Evolutionary conservation across 2,797 vertebrate species (phyloP), one percentile per base, ranked within the genome.

Genomic region (Masticophis lateralis): DNA sequence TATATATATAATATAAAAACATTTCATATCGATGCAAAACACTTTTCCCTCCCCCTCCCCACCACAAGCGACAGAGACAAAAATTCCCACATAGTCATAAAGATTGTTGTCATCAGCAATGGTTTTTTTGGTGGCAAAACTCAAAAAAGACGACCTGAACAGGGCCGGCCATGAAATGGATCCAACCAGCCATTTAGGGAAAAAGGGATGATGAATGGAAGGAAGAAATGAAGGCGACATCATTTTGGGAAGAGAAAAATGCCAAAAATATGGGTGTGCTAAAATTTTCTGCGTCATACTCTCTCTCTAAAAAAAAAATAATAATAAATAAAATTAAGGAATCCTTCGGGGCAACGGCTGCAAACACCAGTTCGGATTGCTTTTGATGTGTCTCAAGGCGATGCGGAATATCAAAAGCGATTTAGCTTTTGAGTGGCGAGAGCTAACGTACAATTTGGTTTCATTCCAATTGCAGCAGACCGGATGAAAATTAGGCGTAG

Each of bases 21-120:
- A 74, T 74, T 51, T 47, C 90, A 13, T 83, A 95, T 93, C 89
- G 95, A 97, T 95, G 95, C 96, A 96, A 92, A 95, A 95, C 94
- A 96, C 95, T 57, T 57, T 91, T 96, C 1, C 63, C 91, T 95
- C 93, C 95, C 95, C 87, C 95, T 1, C 47, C 91, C 96, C 47
- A 51, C 47, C 97, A 97, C 96, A 94, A 97, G 95, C 66, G 94
- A 96, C 89, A 14, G 93, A 86, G 96, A 91, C 96, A n/a, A 94
- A 96, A 93, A 94, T 94, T 95, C 10, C 94, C 87, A 95, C 97
- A 97, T 95, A 95, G 96, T 96, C 97, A 96, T 96, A 96, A 51
- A 96, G 94, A 69, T 91, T 37, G n/a, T 86, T 27, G 28, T 89
- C 5, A 47, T 20, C 12, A 0, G 12, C 20, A 87, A 37, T n/a